Conservation (phyloP, 1,140 invertebrate species). For the Choristoneura fumiferana region DNA sequence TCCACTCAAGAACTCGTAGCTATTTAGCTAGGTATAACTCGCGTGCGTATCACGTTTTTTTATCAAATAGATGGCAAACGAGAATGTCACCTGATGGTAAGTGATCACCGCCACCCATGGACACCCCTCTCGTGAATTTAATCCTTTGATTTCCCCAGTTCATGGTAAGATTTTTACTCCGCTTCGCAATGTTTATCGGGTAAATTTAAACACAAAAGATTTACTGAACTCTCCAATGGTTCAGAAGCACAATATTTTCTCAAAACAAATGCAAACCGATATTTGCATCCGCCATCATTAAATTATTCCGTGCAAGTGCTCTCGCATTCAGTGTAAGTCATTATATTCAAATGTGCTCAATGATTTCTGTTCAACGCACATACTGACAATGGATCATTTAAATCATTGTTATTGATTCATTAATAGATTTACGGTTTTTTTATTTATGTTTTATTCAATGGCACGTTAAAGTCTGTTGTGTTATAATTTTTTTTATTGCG, state of each 20-base stretch:
- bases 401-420: conserved; percentile 19
- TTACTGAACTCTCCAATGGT: not conserved
- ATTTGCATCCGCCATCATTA: conserved; percentile 10
- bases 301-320: conserved; percentile 9
- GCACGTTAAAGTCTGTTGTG: conserved; percentile 1
- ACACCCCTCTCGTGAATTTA: too few relatives aligned
- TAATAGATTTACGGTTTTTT: conserved; percentile 16
- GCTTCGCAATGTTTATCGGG: too few relatives aligned
- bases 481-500: not conserved
- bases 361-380: conserved; percentile 15
- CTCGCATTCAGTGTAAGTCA: conserved; percentile 6
- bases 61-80: too few relatives aligned
- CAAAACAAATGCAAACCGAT: conserved; percentile 18
- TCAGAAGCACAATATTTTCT: conserved; percentile 11
- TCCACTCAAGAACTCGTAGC: too few relatives aligned
- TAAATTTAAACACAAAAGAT: not conserved
- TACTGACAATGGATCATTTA: conserved; percentile 9
- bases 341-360: conserved; percentile 8
- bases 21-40: too few relatives aligned
- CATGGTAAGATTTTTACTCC: too few relatives aligned
- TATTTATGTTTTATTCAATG: conserved; percentile 12
- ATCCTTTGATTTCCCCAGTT: too few relatives aligned
- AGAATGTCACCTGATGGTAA: too few relatives aligned
- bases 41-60: too few relatives aligned
- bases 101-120: too few relatives aligned